Percentiles rank a stretch among this genome's conserved stretches.
Conservation (phyloP, 1,140 invertebrate species). For the Ylistrum balloti region DNA sequence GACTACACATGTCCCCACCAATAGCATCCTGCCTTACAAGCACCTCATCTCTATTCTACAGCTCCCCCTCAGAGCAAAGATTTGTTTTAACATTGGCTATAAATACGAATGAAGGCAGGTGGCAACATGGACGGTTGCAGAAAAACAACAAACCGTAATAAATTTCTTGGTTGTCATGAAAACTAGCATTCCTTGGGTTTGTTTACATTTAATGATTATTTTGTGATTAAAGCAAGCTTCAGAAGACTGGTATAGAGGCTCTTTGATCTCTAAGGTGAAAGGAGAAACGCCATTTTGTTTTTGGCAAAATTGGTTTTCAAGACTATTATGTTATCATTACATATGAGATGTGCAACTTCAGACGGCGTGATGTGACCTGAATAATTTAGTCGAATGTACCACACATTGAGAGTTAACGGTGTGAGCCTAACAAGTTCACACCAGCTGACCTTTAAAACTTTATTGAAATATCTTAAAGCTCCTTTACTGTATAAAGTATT, state of each 20-base stretch:
- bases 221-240: constrained; percentile 28
- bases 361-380: not conserved
- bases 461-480: not conserved
- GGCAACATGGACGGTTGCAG: not conserved
- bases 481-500: no score
- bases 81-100: constrained; percentile 14
- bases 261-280: constrained; percentile 38
- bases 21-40: not conserved
- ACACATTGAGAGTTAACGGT: not conserved
- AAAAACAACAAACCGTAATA: constrained; percentile 29
- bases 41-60: not conserved
- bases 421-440: constrained; percentile 25
- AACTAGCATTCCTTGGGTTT: constrained; percentile 15
- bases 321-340: constrained; percentile 18
- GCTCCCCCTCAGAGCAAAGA: not conserved
- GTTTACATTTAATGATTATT: constrained; percentile 36
- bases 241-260: not conserved
- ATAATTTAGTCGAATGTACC: not conserved
- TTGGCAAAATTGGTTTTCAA: constrained; percentile 28
- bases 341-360: not conserved
- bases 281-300: constrained; percentile 23
- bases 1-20: not conserved
- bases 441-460: not conserved
- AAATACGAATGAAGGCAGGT: not conserved
- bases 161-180: constrained; percentile 22